Percentiles rank a stretch among this genome's conserved stretches.
These are phyloP conservation scores for Rostratula benghalensis DNA, from an alignment of 2,113 vertebrate species.

Conservation along the genomic window DNA sequence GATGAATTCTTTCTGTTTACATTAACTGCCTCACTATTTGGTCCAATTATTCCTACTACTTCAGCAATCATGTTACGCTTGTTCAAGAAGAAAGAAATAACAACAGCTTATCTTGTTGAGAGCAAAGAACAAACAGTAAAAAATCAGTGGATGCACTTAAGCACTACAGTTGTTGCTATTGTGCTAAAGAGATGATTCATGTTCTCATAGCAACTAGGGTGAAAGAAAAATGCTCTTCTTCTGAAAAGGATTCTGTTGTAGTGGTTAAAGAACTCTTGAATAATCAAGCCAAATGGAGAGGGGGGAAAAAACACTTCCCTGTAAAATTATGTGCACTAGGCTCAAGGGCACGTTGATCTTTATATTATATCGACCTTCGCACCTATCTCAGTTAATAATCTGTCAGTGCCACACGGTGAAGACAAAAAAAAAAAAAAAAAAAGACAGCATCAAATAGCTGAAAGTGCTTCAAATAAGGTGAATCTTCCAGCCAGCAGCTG, in stretches of 20 bases:
- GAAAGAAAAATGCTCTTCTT: conserved; percentile 51
- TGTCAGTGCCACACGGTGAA: neutral
- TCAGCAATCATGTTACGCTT: conserved; percentile 83
- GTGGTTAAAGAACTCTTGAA: conserved; percentile 76
- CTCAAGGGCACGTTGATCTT: conserved; percentile 63
- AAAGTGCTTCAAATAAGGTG: neutral
- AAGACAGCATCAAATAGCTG: neutral
- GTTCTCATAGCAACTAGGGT: conserved; percentile 78
- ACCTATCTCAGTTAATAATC: conserved; percentile 15
- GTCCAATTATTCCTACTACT: conserved; percentile 81
- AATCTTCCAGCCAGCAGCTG: neutral
- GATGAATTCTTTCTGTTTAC: conserved; percentile 79
- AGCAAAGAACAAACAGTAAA: conserved; percentile 81
- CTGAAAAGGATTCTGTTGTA: conserved; percentile 79
- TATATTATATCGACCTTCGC: conserved; percentile 8
- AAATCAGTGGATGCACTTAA: conserved; percentile 81
- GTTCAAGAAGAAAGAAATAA: conserved; percentile 85
- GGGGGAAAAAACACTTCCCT: conserved; percentile 57
- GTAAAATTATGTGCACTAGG: conserved; percentile 57
- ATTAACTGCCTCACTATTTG: conserved; percentile 80
- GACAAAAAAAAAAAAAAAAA: conserved; percentile 8
- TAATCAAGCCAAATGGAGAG: conserved; percentile 76
- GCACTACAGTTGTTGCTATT: conserved; percentile 78
- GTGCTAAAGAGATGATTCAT: conserved; percentile 82
- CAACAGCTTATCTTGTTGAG: conserved; percentile 83